Base-by-base conservation (phyloP, 1,140 invertebrate genomes). In the Vanessa atalanta region DNA sequence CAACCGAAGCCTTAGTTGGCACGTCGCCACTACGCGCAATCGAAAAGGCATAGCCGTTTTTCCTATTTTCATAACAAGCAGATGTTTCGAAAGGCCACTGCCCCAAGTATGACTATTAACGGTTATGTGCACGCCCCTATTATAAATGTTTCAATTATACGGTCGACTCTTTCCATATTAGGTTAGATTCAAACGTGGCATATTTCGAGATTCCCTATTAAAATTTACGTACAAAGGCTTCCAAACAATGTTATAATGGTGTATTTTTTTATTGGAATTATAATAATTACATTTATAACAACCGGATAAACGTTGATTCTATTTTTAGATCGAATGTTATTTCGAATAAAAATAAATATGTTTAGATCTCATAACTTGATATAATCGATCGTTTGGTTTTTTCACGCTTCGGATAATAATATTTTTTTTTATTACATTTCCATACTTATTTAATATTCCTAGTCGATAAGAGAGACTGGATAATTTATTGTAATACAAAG, bases 21-120 rank as follows among this genome's bases (percentile, higher is more conserved):
- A 79, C 79, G 78, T 78, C 76, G 43, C 72, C 64, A 57, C 37
- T 26, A 65, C 73, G 67, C 76, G 82, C 78, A 77, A 77, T 79
- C 73, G 79, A 77, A 79, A 72, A 76, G 67, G 65, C 69, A 71
- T 73, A 64, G 26, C 48, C 61, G 72, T 83, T 83, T 83, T 84
- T 78, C 72, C 65, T 73, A 75, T 75, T 85, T 85, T 85, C 79
- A 77, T 79, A 79, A 70, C 51, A 66, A 84, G 83, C 85, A 87
- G 85, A 85, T 87, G 85, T 83, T 81, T 74, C 57, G 15, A 87
- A 87, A 87, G 82, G 83, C 75, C 82, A 85, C 70, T 73, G 69
- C 69, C 76, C 79, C 77, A 79, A 75, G 68, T 74, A 79, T 71
- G 61, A 67, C 78, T 61, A 79, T 82, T 80, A 81, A 85, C 82